phyloP scores from a whole-genome alignment of 2,888 invertebrate genomes.

The Deroplatys truncata region DNA sequence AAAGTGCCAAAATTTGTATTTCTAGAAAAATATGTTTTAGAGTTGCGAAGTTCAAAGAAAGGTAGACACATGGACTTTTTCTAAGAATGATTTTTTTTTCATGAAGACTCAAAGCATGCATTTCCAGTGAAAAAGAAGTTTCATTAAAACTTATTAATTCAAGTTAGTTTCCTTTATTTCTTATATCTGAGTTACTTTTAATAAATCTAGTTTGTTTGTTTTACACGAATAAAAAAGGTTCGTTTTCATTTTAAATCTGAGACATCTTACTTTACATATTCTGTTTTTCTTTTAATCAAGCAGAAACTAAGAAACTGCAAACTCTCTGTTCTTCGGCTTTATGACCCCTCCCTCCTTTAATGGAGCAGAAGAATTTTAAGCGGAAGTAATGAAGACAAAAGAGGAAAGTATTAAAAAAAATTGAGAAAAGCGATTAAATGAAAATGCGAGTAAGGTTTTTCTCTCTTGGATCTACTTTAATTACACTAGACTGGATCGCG shows the following conservation, averaged over 20 bases:
- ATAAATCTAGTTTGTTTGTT: not conserved
- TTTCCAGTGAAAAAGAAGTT: not conserved
- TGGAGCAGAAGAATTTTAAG: not conserved
- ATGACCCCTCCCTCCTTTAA: not conserved
- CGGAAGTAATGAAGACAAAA: not conserved
- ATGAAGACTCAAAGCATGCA: too few relatives aligned
- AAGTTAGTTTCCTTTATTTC: not conserved
- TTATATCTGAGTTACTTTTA: not conserved
- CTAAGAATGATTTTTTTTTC: too few relatives aligned
- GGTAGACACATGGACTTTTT: too few relatives aligned
- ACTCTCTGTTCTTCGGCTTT: not conserved
- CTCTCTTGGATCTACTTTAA: not conserved
- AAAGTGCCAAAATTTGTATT: too few relatives aligned
- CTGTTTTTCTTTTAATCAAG: not conserved
- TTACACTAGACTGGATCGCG: not conserved
- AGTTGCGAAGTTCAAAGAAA: too few relatives aligned
- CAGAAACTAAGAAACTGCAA: not conserved
- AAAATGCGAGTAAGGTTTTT: not conserved
- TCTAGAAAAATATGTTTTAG: too few relatives aligned
- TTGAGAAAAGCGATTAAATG: not conserved
- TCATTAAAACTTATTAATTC: not conserved
- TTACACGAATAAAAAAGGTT: not conserved
- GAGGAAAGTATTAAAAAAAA: not conserved
- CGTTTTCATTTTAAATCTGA: not conserved
- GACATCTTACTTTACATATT: not conserved